Conservation (phyloP, 2,797 vertebrate species). For the Phyllotis vaccarum region DNA sequence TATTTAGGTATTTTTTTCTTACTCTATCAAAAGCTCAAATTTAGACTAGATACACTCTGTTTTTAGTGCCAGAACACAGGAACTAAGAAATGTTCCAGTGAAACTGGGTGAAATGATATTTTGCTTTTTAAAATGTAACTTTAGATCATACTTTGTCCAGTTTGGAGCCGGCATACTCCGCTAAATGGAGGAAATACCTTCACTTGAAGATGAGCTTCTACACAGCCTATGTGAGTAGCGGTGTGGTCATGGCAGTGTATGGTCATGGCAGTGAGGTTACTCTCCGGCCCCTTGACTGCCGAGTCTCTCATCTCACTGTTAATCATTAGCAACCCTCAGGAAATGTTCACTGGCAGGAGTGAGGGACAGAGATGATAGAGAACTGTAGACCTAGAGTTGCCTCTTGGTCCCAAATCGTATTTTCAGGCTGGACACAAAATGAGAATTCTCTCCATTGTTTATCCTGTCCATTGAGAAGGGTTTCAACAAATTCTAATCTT, state of each 20-base stretch:
- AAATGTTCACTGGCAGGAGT: not conserved
- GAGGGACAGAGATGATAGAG: not conserved
- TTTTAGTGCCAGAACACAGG: slow-evolving; percentile 63
- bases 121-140: slow-evolving; percentile 84
- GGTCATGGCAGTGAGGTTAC: not conserved
- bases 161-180: slow-evolving; percentile 95
- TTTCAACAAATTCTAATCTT: not conserved
- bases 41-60: slow-evolving; percentile 62
- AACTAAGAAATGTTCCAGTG: slow-evolving; percentile 69
- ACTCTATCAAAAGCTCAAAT: slow-evolving; percentile 10
- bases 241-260: too few relatives aligned
- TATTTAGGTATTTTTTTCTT: not conserved
- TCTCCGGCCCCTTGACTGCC: not conserved
- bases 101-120: slow-evolving; percentile 78
- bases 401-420: not conserved
- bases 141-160: slow-evolving; percentile 96
- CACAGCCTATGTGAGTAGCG: slow-evolving; percentile 96
- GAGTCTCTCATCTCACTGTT: not conserved
- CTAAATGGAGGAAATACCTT: slow-evolving; percentile 98
- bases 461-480: not conserved
- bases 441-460: not conserved
- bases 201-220: slow-evolving; percentile 98
- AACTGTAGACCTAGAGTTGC: not conserved
- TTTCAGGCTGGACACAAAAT: not conserved
- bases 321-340: not conserved